A percentile compares a stretch with the other conserved stretches of the same genome.
Conservation (phyloP, 2,888 invertebrate species). For the Tupiocoris notatus region DNA sequence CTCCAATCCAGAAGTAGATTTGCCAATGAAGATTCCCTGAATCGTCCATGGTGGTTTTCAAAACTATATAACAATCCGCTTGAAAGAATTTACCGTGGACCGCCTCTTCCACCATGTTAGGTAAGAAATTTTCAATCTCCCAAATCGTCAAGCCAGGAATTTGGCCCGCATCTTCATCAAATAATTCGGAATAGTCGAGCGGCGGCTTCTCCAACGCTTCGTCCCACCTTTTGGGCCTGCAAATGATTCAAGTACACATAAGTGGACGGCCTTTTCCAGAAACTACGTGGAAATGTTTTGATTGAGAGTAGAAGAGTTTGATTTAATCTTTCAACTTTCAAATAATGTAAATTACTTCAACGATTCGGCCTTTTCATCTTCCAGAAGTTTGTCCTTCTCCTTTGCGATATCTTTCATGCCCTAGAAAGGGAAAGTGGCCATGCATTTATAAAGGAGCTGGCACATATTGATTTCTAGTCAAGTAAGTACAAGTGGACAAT, state of each 20-base stretch:
- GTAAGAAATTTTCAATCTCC: conserved; percentile 99
- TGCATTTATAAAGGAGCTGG: too few relatives aligned
- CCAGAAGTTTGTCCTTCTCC: conserved; percentile 68
- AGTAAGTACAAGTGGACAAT: too few relatives aligned
- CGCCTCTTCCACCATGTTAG: conserved; percentile 87
- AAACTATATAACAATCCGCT: conserved; percentile 96
- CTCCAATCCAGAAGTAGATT: conserved; percentile 99
- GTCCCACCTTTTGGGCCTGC: conserved; percentile 92
- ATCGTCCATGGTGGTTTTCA: conserved; percentile 84
- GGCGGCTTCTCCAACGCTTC: conserved; percentile 85
- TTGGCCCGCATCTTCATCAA: conserved; percentile 92
- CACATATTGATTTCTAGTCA: too few relatives aligned
- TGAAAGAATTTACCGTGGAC: conserved; percentile 84
- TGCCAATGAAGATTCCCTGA: conserved; percentile 85
- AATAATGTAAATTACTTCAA: conserved; percentile 62
- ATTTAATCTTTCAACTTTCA: too few relatives aligned
- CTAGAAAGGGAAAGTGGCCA: too few relatives aligned
- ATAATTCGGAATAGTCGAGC: conserved; percentile 95
- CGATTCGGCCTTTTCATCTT: conserved; percentile 67
- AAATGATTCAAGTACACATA: too few relatives aligned
- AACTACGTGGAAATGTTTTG: too few relatives aligned
- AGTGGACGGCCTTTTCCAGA: too few relatives aligned
- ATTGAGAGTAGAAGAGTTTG: too few relatives aligned
- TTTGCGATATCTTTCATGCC: conserved; percentile 84
- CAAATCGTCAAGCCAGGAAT: conserved; percentile 89